phyloP scores from a whole-genome alignment of 2,113 vertebrate species.

The Ia io region DNA sequence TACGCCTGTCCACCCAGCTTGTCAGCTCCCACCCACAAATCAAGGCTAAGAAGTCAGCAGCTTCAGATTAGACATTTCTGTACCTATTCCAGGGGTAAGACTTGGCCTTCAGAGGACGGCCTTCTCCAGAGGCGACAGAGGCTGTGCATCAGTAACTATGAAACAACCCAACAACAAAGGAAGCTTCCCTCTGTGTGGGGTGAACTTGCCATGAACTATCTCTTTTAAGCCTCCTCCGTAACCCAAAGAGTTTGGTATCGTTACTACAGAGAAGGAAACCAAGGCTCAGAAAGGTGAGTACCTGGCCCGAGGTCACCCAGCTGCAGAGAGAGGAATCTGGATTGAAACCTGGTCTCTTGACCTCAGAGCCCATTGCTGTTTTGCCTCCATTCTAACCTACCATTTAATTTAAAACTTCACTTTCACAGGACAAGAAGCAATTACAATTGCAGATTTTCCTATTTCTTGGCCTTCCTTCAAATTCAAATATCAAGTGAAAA shows the following conservation, averaged over 20 bases:
- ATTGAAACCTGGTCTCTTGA: neutral
- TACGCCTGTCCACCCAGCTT: neutral
- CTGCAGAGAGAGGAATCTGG: neutral
- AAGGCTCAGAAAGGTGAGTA: neutral
- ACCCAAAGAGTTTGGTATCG: neutral
- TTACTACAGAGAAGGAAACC: neutral
- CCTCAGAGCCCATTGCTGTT: neutral
- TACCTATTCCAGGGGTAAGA: neutral
- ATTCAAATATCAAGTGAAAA: conserved; percentile 61
- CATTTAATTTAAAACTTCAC: conserved; percentile 37
- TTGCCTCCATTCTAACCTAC: neutral
- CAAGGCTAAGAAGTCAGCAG: neutral
- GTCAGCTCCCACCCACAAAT: neutral
- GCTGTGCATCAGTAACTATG: neutral
- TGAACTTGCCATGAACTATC: neutral
- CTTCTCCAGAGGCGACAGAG: neutral
- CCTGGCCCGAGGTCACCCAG: neutral
- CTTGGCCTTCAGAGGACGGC: neutral
- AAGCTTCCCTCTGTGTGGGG: neutral
- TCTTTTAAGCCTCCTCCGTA: neutral
- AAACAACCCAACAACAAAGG: neutral
- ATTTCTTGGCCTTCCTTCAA: conserved; percentile 45
- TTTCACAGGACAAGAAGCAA: neutral
- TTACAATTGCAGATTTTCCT: conserved; percentile 51
- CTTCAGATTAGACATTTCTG: neutral